phyloP scores from a whole-genome alignment of 2,797 vertebrate genomes.

The Parambassis ranga region DNA sequence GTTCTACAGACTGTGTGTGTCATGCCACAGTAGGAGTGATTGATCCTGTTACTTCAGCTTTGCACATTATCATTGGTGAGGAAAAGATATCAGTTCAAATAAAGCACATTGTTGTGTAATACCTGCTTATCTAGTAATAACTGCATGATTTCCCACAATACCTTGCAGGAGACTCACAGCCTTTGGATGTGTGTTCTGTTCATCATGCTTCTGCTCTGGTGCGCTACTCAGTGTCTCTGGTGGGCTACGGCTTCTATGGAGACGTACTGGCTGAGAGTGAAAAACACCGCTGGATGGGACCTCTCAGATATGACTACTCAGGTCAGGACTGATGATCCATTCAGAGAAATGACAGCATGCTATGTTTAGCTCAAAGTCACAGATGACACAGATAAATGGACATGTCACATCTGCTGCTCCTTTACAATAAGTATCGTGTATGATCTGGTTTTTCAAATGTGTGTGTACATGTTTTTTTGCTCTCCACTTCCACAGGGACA shows the following conservation, averaged over 20 bases:
- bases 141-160: conserved; percentile 10
- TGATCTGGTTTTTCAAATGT: not conserved
- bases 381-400: not conserved
- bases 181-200: conserved; percentile 86
- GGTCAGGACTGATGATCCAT: conserved; percentile 58
- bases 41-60: conserved; percentile 83
- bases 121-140: no score
- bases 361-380: not conserved
- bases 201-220: conserved; percentile 73
- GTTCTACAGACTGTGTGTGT: conserved; percentile 86
- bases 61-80: conserved; percentile 85
- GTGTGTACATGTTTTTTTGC: not conserved
- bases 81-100: not conserved
- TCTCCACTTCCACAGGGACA: conserved; percentile 69
- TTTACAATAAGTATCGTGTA: not conserved
- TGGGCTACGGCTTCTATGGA: conserved; percentile 88
- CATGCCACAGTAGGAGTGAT: conserved; percentile 84
- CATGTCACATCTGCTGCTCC: not conserved
- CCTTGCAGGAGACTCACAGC: conserved; percentile 84
- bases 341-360: not conserved
- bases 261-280: conserved; percentile 84
- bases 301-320: conserved; percentile 84
- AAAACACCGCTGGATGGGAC: conserved; percentile 86
- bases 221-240: conserved; percentile 83
- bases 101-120: not conserved